Evolutionary conservation across 2,113 vertebrate species (phyloP), one percentile per base, ranked within the genome.

Genomic region (Macrotus californicus): DNA sequence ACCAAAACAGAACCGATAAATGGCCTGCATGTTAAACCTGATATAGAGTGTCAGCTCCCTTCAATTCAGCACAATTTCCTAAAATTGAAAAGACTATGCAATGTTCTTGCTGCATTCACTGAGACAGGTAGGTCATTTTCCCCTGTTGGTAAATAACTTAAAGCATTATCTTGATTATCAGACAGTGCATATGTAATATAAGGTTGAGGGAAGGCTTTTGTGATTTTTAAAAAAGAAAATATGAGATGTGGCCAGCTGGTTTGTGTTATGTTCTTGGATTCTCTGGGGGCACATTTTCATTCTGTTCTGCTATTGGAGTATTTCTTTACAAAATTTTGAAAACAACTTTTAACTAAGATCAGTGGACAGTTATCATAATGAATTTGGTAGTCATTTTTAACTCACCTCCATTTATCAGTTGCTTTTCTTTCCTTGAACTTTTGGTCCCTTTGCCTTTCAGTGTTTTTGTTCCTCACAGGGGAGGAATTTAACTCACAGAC

Each of bases 21-120:
- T 72, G 50, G 9, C 83, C 18, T 92, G 59, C 21, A 39, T 92
- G 66, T 92, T 96, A 96, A 91, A 70, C 94, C 39, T 93, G 73
- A 95, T 77, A 73, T 0, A 59, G 6, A 41, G 15, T 83, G 39
- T 94, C 61, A 96, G 70, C n/a, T 61, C 75, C 24, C 13, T 96
- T 92, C 50, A 92, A 31, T 94, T 90, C 66, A 81, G 34, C 48
- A 80, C 4, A 81, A 64, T 84, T 96, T 36, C 22, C 46, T 80
- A 88, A 95, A 94, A 89, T 24, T 87, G 59, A 46, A 91, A 96
- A 96, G 56, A 94, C 75, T 50, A 48, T 34, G 11, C 6, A 15
- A 36, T 70, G 29, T 80, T 95, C 76, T 89, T 64, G 26, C 70
- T 87, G 75, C 8, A 76, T 76, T 93, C 93, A 79, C 15, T 70